Base-by-base conservation (phyloP, 2,888 invertebrate species). In the Mimachlamys varia region DNA sequence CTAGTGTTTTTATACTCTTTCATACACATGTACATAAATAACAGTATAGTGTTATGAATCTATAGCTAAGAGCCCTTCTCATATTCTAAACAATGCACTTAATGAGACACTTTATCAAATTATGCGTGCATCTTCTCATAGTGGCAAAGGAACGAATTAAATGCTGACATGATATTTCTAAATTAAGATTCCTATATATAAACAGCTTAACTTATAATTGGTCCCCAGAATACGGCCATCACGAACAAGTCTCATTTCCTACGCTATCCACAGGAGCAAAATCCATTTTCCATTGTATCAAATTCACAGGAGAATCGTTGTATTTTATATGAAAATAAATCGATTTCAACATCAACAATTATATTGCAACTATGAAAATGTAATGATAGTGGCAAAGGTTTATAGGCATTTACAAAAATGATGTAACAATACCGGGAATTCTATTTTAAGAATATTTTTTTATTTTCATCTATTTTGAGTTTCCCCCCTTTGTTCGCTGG, bases 211-310 rank as follows among this genome's bases (percentile, higher is more conserved):
- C 76, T 76, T 76, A 33, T 13, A 10, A 76, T 76, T 76, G 76
- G 13, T 10, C 76, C 27, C 33, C 13, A 76, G 33, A 76, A 76
- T 76, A 33, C 33, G 4, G 33, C 33, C 76, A 76, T 76, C 76
- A 76, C 76, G 76, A 76, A 76, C 76, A 76, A 76, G 33, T 33
- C 33, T 27, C 76, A 76, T 76, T 76, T 76, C 76, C 76, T 19
- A 22, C 27, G 27, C 76, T 27, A 76, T 76, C 27, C 76, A 76
- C 76, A 76, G 33, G 76, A 76, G 76, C 76, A 76, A 27, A 76
- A 76, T 33, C 76, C 76, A 76, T 76, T 27, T 76, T 12, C 76
- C 33, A 27, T 76, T 76, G 76, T 76, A 76, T 76, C 76, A 33
- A 76, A 76, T 76, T 33, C 27, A 33, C 76, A 5, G 33, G 76